phyloP scores from a whole-genome alignment of 2,113 vertebrate genomes.

The Felis chaus region DNA sequence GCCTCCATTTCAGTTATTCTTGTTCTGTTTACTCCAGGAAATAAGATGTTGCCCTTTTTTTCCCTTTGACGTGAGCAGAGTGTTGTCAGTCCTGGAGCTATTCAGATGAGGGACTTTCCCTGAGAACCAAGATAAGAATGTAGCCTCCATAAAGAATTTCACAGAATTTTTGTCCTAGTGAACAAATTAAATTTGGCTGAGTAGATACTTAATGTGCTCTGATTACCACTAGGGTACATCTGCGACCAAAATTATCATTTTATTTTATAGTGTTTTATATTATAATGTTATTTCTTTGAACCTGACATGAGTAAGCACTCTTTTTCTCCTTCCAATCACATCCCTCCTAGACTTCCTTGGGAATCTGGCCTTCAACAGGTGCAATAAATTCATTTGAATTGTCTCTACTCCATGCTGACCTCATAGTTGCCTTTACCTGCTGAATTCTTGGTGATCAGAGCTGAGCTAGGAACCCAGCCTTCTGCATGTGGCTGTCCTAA shows the following conservation, averaged over 20 bases:
- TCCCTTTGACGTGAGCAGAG: not conserved
- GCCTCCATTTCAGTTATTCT: not conserved
- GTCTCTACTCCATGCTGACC: not conserved
- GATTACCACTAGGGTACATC: not conserved
- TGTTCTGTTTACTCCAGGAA: not conserved
- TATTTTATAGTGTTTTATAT: not conserved
- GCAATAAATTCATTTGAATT: not conserved
- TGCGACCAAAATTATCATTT: not conserved
- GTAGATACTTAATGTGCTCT: not conserved
- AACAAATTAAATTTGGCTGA: not conserved
- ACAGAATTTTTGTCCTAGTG: not conserved
- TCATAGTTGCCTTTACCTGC: not conserved
- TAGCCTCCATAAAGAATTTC: not conserved
- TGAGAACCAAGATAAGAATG: not conserved
- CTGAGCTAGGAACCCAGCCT: not conserved
- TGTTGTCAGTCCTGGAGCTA: not conserved
- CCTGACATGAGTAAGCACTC: not conserved
- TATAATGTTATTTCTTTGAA: not conserved
- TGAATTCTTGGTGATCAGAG: not conserved
- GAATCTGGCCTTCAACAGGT: not conserved
- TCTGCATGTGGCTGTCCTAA: not conserved
- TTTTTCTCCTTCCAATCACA: not conserved
- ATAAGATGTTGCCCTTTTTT: not conserved
- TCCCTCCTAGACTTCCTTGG: not conserved
- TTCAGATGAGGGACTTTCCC: not conserved